Percentiles rank a stretch among this genome's conserved stretches.
These are phyloP conservation scores for Gobius niger DNA, from an alignment of 2,113 vertebrate genomes.

Conservation along the genomic window DNA sequence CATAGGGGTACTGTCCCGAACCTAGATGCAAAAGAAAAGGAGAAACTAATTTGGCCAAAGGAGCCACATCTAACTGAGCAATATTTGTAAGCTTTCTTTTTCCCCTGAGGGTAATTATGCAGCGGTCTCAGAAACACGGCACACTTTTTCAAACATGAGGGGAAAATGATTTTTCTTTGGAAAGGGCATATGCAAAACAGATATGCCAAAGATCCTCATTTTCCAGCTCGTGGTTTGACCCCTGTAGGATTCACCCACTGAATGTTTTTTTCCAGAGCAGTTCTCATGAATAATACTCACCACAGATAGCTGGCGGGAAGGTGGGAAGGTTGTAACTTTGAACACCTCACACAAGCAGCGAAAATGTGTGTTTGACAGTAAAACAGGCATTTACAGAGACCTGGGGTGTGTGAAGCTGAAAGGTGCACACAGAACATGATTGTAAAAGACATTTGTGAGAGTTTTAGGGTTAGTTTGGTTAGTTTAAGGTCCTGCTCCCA, in stretches of 20 bases:
- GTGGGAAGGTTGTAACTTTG: conserved; percentile 13
- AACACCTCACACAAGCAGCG: conserved; percentile 16
- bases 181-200: conserved; percentile 41
- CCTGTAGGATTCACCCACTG: conserved; percentile 1
- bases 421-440: conserved; percentile 26
- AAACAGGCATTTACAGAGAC: conserved; percentile 4
- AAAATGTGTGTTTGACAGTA: conserved; percentile 1
- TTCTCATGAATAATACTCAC: conserved; percentile 42
- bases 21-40: conserved; percentile 85
- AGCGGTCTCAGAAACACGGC: conserved; percentile 44
- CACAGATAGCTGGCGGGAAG: neutral
- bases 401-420: conserved; percentile 12
- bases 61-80: conserved; percentile 46
- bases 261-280: conserved; percentile 27
- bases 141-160: conserved; percentile 40
- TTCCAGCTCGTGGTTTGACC: conserved; percentile 11
- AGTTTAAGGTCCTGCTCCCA: conserved; percentile 4
- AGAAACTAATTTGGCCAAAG: conserved; percentile 59
- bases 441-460: conserved; percentile 32
- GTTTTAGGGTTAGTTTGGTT: conserved; percentile 33
- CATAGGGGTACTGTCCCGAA: conserved; percentile 88
- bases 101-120: conserved; percentile 11
- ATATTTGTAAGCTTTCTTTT: conserved; percentile 46
- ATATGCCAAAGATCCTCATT: conserved; percentile 31
- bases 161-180: conserved; percentile 39